Percentiles rank a stretch among this genome's conserved stretches.
Conservation (phyloP, 2,113 vertebrate genomes). For the Sylvia atricapilla region DNA sequence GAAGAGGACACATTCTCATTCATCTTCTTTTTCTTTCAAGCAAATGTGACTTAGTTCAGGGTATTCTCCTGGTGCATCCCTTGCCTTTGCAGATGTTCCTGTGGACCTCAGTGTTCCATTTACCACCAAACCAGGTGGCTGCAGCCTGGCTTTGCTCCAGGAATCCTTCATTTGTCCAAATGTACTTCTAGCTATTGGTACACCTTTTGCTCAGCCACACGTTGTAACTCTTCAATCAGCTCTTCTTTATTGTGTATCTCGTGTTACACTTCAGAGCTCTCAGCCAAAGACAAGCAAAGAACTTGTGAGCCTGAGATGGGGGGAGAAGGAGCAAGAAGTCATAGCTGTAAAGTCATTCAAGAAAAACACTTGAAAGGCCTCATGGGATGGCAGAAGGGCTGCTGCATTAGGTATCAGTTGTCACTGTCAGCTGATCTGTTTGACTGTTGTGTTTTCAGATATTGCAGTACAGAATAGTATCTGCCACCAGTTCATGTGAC, state of each 20-base stretch:
- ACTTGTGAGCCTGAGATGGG: not conserved
- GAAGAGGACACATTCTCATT: not conserved
- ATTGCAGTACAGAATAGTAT: not conserved
- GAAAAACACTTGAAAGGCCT: conserved; percentile 11
- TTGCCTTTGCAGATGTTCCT: not conserved
- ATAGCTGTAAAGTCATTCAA: not conserved
- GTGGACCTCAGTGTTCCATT: not conserved
- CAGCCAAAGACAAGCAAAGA: conserved; percentile 9
- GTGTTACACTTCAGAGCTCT: conserved; percentile 13
- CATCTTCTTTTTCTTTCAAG: not conserved
- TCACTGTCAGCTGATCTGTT: not conserved
- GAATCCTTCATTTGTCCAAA: conserved; percentile 36
- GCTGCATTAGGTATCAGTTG: not conserved
- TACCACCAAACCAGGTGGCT: not conserved
- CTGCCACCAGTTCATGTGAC: not conserved
- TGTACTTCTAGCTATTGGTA: not conserved
- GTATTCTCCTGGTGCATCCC: not conserved
- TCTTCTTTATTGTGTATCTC: conserved; percentile 14
- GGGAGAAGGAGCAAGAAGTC: not conserved
- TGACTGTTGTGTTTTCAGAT: not conserved
- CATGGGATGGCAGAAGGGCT: not conserved
- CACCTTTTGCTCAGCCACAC: conserved; percentile 6
- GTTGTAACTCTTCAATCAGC: not conserved
- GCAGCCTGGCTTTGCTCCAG: not conserved
- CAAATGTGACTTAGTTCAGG: not conserved